Percentiles rank a stretch among this genome's conserved stretches.
Conservation (phyloP, 2,113 vertebrate genomes). For the Thinocorus orbignyianus region DNA sequence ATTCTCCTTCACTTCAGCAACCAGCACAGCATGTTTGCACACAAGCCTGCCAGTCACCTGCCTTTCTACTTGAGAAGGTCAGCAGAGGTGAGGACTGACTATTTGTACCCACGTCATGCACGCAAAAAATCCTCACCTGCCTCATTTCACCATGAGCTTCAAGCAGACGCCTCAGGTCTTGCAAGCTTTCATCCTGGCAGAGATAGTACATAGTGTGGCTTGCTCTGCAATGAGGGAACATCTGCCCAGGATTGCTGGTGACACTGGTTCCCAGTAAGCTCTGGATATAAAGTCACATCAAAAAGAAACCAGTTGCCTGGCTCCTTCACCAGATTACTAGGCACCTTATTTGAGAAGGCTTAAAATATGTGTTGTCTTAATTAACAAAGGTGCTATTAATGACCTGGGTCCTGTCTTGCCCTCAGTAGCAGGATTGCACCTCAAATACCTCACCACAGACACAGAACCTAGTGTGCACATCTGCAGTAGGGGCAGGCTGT, state of each 20-base stretch:
- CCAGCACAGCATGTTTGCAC: not conserved
- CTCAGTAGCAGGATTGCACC: not conserved
- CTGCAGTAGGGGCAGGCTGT: not conserved
- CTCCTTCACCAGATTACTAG: not conserved
- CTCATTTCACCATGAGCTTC: not conserved
- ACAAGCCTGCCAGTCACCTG: not conserved
- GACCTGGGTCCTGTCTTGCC: not conserved
- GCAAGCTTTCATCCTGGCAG: not conserved
- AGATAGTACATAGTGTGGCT: not conserved
- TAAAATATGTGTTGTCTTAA: not conserved
- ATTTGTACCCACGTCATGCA: not conserved
- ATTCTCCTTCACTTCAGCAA: not conserved
- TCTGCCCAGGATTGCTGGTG: not conserved
- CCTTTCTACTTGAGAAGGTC: not conserved
- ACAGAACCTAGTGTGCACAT: not conserved
- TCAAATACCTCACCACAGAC: not conserved
- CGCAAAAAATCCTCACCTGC: not conserved
- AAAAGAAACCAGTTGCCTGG: not conserved
- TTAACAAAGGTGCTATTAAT: not conserved
- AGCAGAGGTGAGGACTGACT: not conserved
- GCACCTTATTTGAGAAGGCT: not conserved
- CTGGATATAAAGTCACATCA: not conserved
- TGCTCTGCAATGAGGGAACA: accelerated
- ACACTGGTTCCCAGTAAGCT: not conserved
- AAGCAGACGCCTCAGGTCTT: not conserved